Conservation (phyloP, 2,888 invertebrate genomes). For the Tenthredo livida region DNA sequence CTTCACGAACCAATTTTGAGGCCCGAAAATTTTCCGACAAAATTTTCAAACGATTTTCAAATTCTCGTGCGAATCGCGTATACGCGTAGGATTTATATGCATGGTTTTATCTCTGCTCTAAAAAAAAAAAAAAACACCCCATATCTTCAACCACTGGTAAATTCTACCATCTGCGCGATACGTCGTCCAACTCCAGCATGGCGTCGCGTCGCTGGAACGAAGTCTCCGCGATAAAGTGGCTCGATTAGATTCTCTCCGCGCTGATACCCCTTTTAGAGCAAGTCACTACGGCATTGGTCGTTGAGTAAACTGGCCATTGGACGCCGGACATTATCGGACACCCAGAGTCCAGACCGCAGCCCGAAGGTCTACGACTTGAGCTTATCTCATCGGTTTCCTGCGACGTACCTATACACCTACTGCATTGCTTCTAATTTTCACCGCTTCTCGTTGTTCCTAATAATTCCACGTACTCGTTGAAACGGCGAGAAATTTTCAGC, state of each 20-base stretch:
- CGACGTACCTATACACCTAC: neutral
- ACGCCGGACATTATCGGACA: conserved; percentile 6
- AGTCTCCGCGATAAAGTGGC: conserved; percentile 30
- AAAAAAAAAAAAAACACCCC: neutral
- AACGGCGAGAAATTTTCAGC: neutral
- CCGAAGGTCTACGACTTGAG: neutral
- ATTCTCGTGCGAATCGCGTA: neutral
- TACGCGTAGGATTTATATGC: neutral
- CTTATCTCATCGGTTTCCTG: neutral
- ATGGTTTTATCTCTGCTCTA: neutral
- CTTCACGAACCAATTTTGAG: neutral
- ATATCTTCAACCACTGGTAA: neutral
- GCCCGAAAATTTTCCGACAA: neutral
- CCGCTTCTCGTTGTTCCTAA: too few relatives aligned
- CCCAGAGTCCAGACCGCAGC: neutral
- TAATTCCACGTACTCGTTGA: too few relatives aligned
- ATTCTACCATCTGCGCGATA: neutral
- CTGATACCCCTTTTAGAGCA: conserved; percentile 1
- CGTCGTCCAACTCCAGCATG: neutral
- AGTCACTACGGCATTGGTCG: conserved; percentile 24
- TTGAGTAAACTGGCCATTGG: conserved; percentile 6
- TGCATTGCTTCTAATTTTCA: neutral
- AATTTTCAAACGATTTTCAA: neutral
- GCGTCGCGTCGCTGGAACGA: conserved; percentile 7
- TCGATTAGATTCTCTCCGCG: conserved; percentile 20